Evolutionary conservation across 1,140 invertebrate species (phyloP).

Genomic region (Sminthurinus signatus): DNA sequence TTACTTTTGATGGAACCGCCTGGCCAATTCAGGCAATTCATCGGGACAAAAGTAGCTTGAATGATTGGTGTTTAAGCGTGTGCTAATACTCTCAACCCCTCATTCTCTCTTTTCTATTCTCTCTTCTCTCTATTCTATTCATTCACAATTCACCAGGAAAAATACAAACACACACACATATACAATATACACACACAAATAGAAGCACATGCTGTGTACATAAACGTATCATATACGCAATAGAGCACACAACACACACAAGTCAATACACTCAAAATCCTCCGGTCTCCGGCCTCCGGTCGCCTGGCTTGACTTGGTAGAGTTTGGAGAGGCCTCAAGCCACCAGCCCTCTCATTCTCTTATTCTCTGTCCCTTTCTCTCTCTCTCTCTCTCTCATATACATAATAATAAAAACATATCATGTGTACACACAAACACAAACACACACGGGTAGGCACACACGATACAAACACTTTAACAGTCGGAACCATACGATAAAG

Average conservation of each 20-base stretch:
- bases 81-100: slow-evolving; percentile 16
- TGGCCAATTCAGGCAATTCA: slow-evolving; percentile 14
- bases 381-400: background rate
- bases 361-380: background rate
- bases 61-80: slow-evolving; percentile 16
- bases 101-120: background rate
- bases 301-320: too few species aligned
- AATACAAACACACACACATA: too few species aligned
- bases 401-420: too few species aligned
- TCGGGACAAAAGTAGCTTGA: slow-evolving; percentile 10
- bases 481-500: too few species aligned
- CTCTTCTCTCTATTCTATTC: background rate
- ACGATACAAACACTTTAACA: too few species aligned
- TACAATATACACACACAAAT: too few species aligned
- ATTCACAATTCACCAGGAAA: background rate
- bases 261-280: background rate
- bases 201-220: too few species aligned
- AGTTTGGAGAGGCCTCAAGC: too few species aligned
- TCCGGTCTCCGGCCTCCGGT: too few species aligned
- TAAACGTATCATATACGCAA: background rate
- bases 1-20: slow-evolving; percentile 10
- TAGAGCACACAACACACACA: background rate
- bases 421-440: too few species aligned
- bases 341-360: too few species aligned
- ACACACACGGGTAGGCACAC: too few species aligned